Conservation (phyloP, 2,888 invertebrate genomes). For the Pristionchus japonicus region DNA sequence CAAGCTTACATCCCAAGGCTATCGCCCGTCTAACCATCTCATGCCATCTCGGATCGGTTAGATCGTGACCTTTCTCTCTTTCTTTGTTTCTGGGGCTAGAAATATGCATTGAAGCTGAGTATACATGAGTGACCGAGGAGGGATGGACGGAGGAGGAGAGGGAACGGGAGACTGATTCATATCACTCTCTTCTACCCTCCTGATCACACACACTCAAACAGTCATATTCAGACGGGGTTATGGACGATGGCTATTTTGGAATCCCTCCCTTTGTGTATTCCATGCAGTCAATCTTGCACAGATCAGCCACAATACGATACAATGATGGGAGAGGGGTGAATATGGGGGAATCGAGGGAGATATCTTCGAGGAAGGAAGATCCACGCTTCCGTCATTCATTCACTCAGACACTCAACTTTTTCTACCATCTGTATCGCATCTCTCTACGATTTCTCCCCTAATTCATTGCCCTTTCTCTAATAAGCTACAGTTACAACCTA, state of each 20-base stretch:
- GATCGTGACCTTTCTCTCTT: slow-evolving; percentile 2
- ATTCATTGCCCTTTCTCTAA: neutral
- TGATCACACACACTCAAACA: slow-evolving; percentile 1
- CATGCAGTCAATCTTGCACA: slow-evolving; percentile 13
- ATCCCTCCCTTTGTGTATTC: neutral
- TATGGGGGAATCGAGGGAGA: neutral
- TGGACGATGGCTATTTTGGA: slow-evolving; percentile 26
- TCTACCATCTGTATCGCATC: neutral
- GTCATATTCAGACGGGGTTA: neutral
- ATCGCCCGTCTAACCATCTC: neutral
- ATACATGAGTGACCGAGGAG: neutral
- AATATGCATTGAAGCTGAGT: neutral
- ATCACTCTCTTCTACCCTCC: slow-evolving; percentile 24
- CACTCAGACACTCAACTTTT: neutral
- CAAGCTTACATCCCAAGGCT: neutral
- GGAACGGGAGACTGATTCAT: neutral
- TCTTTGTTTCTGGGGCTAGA: slow-evolving; percentile 12
- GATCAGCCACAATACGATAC: neutral
- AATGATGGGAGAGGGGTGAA: neutral
- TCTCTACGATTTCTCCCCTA: neutral
- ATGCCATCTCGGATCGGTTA: neutral
- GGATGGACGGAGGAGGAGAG: slow-evolving; percentile 3
- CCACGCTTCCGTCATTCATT: neutral
- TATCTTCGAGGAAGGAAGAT: neutral
- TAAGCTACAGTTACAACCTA: neutral